Base-by-base conservation (phyloP, 2,888 invertebrate species). In the Steromphala cineraria region DNA sequence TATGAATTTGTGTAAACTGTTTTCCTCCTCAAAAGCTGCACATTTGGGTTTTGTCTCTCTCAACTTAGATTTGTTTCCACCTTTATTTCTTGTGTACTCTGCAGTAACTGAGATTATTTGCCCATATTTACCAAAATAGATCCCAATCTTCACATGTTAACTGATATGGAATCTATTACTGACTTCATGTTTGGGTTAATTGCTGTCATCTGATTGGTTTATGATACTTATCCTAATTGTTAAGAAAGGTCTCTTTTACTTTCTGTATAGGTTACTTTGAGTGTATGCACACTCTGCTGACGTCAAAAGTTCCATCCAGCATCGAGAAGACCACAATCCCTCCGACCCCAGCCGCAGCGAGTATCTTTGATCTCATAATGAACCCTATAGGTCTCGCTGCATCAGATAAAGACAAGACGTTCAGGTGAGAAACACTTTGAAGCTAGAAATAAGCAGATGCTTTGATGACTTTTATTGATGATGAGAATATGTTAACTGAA, bases 281-380 rank as follows among this genome's bases (percentile, higher is more conserved):
- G 84, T 95, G 96, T 89, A 93, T 98, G 86, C 95, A 96, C 85
- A 94, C 94, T 80, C 92, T 97, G 78, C 91, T 98, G 86, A 96
- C 97, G 85, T 94, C 95, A 31, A 91, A 92, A 95, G 96, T 89
- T 21, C 96, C 96, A 31, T 95, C 95, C 10, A 94, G 96, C 86
- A 95, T 95, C 86, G 96, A 96, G 67, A 95, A 95, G 36, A 95
- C 96, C 0, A 91, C 95, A 0, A 94, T 95, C 81, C 95, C 97
- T 36, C 96, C 96, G 0, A 96, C 96, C 40, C 96, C 96, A 0
- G 94, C 96, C 28, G 95, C 96, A 8, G 96, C 95, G 55, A 96
- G 96, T 83, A 94, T 97, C 1, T 94, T 97, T 80, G 96, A 96
- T 88, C 95, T 98, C 90, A 95, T 98, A 81, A 95, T 96, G 88